phyloP scores from a whole-genome alignment of 2,113 vertebrate species.

The Atrichornis clamosus region DNA sequence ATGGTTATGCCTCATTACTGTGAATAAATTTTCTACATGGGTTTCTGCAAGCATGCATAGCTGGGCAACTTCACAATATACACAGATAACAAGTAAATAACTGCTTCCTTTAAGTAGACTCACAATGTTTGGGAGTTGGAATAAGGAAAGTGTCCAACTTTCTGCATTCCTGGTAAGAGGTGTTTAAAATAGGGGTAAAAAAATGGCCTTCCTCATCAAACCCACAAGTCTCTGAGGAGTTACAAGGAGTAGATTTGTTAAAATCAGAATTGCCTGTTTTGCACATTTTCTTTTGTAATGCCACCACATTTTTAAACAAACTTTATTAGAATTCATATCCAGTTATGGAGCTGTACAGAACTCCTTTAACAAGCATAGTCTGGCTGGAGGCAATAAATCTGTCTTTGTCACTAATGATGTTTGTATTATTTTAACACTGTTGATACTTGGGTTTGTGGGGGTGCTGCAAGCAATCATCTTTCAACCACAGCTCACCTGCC shows the following conservation, averaged over 20 bases:
- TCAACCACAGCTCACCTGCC: background rate
- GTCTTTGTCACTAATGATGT: slow-evolving; percentile 59
- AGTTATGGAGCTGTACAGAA: background rate
- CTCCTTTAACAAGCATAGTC: slow-evolving; percentile 34
- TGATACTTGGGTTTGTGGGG: background rate
- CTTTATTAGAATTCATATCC: slow-evolving; percentile 59
- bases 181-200: background rate
- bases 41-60: background rate
- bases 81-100: background rate
- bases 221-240: slow-evolving; percentile 3
- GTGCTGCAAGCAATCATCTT: background rate
- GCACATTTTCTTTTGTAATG: slow-evolving; percentile 2
- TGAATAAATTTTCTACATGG: background rate
- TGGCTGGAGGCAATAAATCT: slow-evolving; percentile 55
- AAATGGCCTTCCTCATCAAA: background rate
- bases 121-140: background rate
- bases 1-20: background rate
- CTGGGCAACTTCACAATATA: background rate
- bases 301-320: slow-evolving; percentile 20
- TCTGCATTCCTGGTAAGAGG: background rate
- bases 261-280: slow-evolving; percentile 20
- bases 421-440: slow-evolving; percentile 44
- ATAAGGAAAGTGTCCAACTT: background rate
- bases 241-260: background rate
- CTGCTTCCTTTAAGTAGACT: background rate